Percentiles rank a stretch among this genome's conserved stretches.
Conservation (phyloP, 2,888 invertebrate genomes). For the Rhagophthalmus giganteus region DNA sequence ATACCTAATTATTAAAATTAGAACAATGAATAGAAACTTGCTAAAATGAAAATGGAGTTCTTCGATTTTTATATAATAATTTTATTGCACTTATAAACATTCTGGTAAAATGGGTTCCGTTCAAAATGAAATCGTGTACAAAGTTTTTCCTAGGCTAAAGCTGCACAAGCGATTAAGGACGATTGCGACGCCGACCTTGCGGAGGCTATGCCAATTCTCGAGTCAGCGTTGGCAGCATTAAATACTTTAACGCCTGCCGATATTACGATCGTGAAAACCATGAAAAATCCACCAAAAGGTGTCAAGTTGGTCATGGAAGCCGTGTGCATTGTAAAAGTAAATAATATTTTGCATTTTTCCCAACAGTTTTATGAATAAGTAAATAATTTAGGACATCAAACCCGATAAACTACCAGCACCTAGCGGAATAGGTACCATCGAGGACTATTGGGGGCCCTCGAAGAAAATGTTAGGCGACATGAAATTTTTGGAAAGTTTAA, state of each 20-base stretch:
- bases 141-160: conserved; percentile 60
- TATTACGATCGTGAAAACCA: conserved; percentile 91
- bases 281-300: conserved; percentile 93
- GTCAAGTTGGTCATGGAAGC: conserved; percentile 94
- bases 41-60: no score
- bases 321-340: conserved; percentile 86
- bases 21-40: no score
- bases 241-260: conserved; percentile 89
- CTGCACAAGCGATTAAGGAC: conserved; percentile 84
- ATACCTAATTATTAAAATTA: no score
- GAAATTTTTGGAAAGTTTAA: conserved; percentile 85
- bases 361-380: no score
- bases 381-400: conserved; percentile 84
- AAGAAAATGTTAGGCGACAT: conserved; percentile 87
- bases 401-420: conserved; percentile 85
- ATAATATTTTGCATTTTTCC: no score
- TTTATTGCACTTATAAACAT: no score
- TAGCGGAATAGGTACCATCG: conserved; percentile 78
- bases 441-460: conserved; percentile 94
- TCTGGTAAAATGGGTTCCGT: no score
- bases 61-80: no score
- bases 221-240: conserved; percentile 82
- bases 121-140: no score
- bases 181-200: conserved; percentile 92
- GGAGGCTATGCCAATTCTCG: conserved; percentile 89